Evolutionary conservation across 2,888 invertebrate species (phyloP), one percentile per base, ranked within the genome.

Genomic region (Charanyca ferruginea): DNA sequence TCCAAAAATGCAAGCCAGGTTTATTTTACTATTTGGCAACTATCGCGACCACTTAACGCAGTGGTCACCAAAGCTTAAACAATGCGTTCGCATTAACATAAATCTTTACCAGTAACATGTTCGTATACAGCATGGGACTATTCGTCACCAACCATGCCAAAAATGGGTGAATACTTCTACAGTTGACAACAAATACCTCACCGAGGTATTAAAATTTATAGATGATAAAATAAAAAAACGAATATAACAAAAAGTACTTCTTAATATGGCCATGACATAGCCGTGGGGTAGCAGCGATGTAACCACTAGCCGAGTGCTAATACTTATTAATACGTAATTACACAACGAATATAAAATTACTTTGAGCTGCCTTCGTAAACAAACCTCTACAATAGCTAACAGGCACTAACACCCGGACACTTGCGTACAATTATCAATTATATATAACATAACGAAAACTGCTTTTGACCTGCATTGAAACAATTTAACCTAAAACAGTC

Each of bases 401-500:
- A 78, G 73, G 73, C 69, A 57, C 63, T 67, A 67, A 49, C 67
- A 59, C 69, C 73, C 41, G 44, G 51, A 69, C 55, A 67, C 55
- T 53, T 54, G 62, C 59, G 54, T 62, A 65, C 54, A 70, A 75
- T 77, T 80, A 65, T 77, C 55, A 69, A 82, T 79, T 74, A 79
- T 60, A 67, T 54, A 77, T 54, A 77, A 78, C 68, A 79, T 71
- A 81, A 81, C 82, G 67, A 73, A 72, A 83, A 75, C 71, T 70
- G 68, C 67, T 64, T 61, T 77, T 68, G 75, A 86, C 83, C 89
- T 91, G 90, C 91, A 91, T 91, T 91, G 90, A 85, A 85, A 70
- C 78, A 72, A 74, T 83, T 75, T 87, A 89, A 89, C 79, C 89
- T 89, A 91, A 85, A 87, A 91, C 93, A 92, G 93, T 91, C 92